Base-by-base conservation (phyloP, 2,113 vertebrate genomes). In the Embiotoca jacksoni region DNA sequence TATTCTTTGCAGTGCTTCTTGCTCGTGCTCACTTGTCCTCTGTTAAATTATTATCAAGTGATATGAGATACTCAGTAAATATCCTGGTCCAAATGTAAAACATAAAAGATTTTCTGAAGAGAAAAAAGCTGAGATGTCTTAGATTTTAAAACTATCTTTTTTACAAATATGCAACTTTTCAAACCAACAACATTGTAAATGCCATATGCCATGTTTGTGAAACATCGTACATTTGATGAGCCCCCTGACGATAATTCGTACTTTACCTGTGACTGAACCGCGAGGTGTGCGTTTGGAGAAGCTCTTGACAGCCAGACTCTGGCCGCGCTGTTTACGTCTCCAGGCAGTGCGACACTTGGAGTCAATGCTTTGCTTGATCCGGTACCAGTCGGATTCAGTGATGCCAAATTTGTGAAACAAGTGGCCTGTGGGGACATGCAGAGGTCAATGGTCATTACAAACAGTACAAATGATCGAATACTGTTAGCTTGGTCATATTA, bases 281-380 rank as follows among this genome's bases (percentile, higher is more conserved):
- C 96, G 96, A 0, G 97, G 96, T 0, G 96, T 97, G 59, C 98
- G 94, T 80, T 98, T 94, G 1, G 98, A 98, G 88, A 99, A 99
- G 93, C 98, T 99, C 92, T 99, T 99, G 54, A 99, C 98, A 0
- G 98, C 97, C 75, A 99, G 93, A 83, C 98, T 99, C 90, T 99
- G 98, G 1, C 98, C 98, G 0, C 98, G 92, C 92, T 99, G 98
- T 32, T 99, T 99, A 50, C 98, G 93, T 70, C 98, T 95, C 97
- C 98, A 99, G 0, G 98, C 98, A 0, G 98, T 99, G 35, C 98
- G 96, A 86, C 98, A 99, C 81, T 99, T 99, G 69, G 98, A 99
- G 85, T 99, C 98, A 0, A 99, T 99, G 92, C 98, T 99, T 83
- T 99, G 98, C 78, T 99, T 99, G 91, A 99, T 99, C 4, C 98